These are phyloP conservation scores for Blastobasis adustella DNA, from an alignment of 2,888 invertebrate species.

Conservation along the genomic window DNA sequence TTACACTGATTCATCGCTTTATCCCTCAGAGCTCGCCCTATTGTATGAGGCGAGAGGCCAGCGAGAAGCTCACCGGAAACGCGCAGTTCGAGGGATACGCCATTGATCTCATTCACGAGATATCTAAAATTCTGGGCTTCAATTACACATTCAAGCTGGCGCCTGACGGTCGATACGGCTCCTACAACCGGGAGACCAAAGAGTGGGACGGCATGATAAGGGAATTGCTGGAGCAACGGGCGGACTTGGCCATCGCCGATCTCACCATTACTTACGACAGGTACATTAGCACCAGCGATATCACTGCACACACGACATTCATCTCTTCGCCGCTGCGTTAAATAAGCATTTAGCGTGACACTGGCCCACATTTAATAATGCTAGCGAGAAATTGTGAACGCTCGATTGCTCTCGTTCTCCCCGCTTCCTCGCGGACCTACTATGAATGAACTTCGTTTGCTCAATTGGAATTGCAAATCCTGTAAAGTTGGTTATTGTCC, in stretches of 20 bases:
- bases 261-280: conserved; percentile 97
- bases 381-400: neutral
- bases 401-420: conserved; percentile 1
- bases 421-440: neutral
- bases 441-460: conserved; percentile 6
- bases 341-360: too few species aligned
- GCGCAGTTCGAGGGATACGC: conserved; percentile 96
- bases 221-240: conserved; percentile 90
- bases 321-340: too few species aligned
- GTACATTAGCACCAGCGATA: conserved; percentile 53
- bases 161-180: conserved; percentile 90
- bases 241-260: conserved; percentile 97
- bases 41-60: conserved; percentile 93
- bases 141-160: conserved; percentile 91
- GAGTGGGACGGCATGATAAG: conserved; percentile 96
- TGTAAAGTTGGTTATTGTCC: conserved; percentile 7
- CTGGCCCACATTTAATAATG: too few species aligned
- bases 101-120: conserved; percentile 94
- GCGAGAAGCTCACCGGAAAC: conserved; percentile 88
- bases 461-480: conserved; percentile 9
- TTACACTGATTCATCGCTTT: conserved; percentile 10
- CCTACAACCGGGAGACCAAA: conserved; percentile 85
- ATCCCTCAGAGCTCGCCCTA: conserved; percentile 91
- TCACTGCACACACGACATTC: neutral
- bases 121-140: conserved; percentile 89